Evolutionary conservation across 2,113 vertebrate genomes (phyloP).

Genomic region (Choloepus hoffmanni): DNA sequence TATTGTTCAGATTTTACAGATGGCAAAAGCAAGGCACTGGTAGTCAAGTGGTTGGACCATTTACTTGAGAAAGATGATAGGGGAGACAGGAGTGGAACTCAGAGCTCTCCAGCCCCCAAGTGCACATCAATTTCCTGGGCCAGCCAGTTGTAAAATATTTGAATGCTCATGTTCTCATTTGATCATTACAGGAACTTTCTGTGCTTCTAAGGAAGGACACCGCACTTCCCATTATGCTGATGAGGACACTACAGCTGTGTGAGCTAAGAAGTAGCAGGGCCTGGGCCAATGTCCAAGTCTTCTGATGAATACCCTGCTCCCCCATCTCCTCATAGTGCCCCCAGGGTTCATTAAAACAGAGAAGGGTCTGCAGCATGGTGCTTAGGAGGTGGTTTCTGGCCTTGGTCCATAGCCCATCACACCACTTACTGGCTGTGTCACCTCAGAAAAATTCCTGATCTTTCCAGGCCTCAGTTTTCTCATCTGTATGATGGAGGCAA

Average conservation of each 20-base stretch:
- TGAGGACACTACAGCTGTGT: not conserved
- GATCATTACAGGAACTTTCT: not conserved
- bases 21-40: not conserved
- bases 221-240: not conserved
- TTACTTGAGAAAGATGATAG: not conserved
- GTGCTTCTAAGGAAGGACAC: not conserved
- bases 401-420: not conserved
- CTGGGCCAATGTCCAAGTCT: not conserved
- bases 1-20: not conserved
- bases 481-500: not conserved
- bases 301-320: not conserved
- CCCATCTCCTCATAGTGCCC: accelerated
- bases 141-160: not conserved
- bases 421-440: not conserved
- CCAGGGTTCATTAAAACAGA: accelerated
- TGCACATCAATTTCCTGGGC: not conserved
- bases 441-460: not conserved
- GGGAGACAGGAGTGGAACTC: not conserved
- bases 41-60: not conserved
- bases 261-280: not conserved
- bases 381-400: not conserved
- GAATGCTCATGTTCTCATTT: not conserved
- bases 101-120: not conserved
- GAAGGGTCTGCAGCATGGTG: not conserved
- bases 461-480: not conserved